These are phyloP conservation scores for Conus ventricosus DNA, from an alignment of 1,140 invertebrate genomes.

Conservation along the genomic window DNA sequence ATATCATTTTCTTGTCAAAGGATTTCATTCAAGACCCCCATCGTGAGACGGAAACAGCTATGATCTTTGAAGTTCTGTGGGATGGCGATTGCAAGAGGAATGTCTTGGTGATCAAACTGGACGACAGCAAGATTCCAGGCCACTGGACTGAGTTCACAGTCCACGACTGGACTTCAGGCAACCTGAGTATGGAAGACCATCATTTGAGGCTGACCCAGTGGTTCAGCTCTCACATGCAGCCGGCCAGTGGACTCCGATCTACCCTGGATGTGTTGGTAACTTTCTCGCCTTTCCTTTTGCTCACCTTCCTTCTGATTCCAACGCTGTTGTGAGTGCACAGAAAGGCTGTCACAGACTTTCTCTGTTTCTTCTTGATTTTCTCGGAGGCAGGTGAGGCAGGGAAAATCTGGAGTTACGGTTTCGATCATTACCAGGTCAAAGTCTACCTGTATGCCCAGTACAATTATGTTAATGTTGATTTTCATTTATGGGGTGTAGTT, in stretches of 20 bases:
- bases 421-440: too few relatives aligned
- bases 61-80: slow-evolving; percentile 9
- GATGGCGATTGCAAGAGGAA: not conserved
- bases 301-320: not conserved
- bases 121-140: not conserved
- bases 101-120: slow-evolving; percentile 3
- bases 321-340: too few relatives aligned
- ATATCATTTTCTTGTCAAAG: slow-evolving; percentile 11
- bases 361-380: too few relatives aligned
- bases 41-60: not conserved
- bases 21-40: not conserved
- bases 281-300: not conserved
- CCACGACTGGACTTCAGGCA: slow-evolving; percentile 22
- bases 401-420: too few relatives aligned
- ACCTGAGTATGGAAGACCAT: not conserved
- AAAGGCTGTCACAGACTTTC: too few relatives aligned
- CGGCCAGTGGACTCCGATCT: not conserved
- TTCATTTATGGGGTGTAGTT: too few relatives aligned
- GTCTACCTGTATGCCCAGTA: too few relatives aligned
- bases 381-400: too few relatives aligned
- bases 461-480: too few relatives aligned
- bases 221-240: not conserved
- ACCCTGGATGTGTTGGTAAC: not conserved
- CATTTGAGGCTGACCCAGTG: slow-evolving; percentile 5
- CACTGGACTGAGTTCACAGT: not conserved